Base-by-base conservation (phyloP, 1,140 invertebrate species). In the Zophobas morio region DNA sequence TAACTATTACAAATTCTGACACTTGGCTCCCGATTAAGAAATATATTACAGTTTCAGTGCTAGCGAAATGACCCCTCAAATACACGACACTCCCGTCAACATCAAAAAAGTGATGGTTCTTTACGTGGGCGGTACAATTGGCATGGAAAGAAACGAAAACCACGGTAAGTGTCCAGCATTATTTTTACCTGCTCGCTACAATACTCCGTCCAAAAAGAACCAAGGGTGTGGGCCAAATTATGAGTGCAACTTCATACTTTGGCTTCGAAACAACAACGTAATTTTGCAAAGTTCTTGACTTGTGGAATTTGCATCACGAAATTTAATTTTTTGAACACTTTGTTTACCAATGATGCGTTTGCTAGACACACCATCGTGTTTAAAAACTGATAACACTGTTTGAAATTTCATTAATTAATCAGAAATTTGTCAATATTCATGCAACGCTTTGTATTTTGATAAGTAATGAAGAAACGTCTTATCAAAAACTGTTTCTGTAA, bases 161-260 rank as follows among this genome's bases (percentile, higher is more conserved):
- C 91, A 93, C 87, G 92, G 94, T 93, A 88, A 72, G 36, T 72
- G 6, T 33, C 20, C 20, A 20, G 20, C 20, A 20, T 20, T 20
- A 20, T 20, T 20, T 20, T 20, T 20, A 20, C 20, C 20, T 20
- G 20, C 20, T 20, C 20, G 20, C 20, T 20, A 20, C 20, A 20
- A 20, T 20, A 20, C 20, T 46, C 3, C 6, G 3, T 46, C 42
- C 6, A 46, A 46, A 46, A 46, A 46, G 3, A 8, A 46, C 3
- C 3, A 46, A 46, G 42, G 42, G 42, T 46, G 42, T 46, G 42
- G 42, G 42, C 3, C 42, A 46, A 8, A 4, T 46, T 46, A 46
- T 46, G 3, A 46, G 6, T 46, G 6, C 3, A n/a, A 20, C 20
- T 51, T 2, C 49, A 51, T 51, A 51, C 20, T 6, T 51, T 51